Conservation (phyloP, 2,888 invertebrate species). For the Pegoplata infirma region DNA sequence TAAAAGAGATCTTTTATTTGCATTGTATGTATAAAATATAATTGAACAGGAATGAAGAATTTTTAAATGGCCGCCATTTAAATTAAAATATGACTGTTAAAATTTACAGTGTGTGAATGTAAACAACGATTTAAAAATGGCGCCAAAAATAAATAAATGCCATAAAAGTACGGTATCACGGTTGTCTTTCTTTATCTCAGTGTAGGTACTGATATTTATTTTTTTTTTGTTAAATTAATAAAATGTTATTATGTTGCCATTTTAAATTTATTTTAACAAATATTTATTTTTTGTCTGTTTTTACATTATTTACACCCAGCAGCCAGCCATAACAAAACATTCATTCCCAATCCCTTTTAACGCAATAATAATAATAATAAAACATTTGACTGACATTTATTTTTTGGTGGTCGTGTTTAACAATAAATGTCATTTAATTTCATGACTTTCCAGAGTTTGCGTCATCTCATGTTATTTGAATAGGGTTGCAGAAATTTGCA, state of each 20-base stretch:
- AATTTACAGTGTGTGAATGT: conserved; percentile 26
- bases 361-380: too few species aligned
- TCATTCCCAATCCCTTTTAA: background rate
- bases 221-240: background rate
- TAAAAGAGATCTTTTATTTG: conserved; percentile 66
- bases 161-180: background rate
- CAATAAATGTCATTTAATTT: conserved; percentile 52
- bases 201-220: background rate
- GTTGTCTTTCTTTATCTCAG: too few species aligned
- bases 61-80: background rate
- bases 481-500: conserved; percentile 68
- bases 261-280: background rate
- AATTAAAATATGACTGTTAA: conserved; percentile 48
- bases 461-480: conserved; percentile 78
- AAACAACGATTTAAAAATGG: background rate
- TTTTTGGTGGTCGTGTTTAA: background rate
- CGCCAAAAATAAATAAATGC: conserved; percentile 13
- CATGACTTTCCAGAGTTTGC: conserved; percentile 75
- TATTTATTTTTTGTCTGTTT: conserved; percentile 8
- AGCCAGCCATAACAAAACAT: background rate
- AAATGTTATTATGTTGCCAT: background rate
- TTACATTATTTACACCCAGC: too few species aligned
- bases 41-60: conserved; percentile 70
- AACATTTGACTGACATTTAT: background rate
- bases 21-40: conserved; percentile 76